A percentile compares a stretch with the other conserved stretches of the same genome.
phyloP scores from a whole-genome alignment of 1,140 invertebrate genomes.

The Onthophagus taurus region DNA sequence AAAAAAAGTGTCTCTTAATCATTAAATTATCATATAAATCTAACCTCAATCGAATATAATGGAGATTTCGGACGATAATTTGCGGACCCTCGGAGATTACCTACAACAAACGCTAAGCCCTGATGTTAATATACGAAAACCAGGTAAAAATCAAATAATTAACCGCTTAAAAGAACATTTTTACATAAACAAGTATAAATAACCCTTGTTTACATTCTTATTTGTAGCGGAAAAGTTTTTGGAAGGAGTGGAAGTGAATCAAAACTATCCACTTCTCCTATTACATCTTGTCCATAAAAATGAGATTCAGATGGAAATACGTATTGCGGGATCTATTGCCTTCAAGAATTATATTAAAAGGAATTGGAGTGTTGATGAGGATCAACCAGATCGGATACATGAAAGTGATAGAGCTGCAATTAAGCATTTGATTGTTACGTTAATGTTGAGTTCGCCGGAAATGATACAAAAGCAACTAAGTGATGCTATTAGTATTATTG shows the following conservation, averaged over 20 bases:
- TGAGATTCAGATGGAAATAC: conserved; percentile 67
- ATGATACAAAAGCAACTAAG: conserved; percentile 89
- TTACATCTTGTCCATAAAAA: conserved; percentile 75
- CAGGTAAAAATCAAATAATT: conserved; percentile 57
- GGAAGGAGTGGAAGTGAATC: conserved; percentile 79
- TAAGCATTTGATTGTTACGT: conserved; percentile 77
- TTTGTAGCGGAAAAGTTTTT: conserved; percentile 84
- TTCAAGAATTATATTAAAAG: conserved; percentile 97
- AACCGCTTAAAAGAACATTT: too few relatives aligned
- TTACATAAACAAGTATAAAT: conserved; percentile 12
- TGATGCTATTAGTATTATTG: conserved; percentile 92
- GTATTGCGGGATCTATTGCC: conserved; percentile 80
- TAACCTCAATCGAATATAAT: too few relatives aligned
- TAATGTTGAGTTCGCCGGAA: conserved; percentile 88
- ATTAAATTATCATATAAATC: too few relatives aligned
- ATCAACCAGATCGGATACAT: conserved; percentile 72
- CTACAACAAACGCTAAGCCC: conserved; percentile 83
- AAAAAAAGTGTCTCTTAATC: too few relatives aligned
- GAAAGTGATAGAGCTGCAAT: conserved; percentile 66
- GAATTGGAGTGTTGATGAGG: conserved; percentile 86
- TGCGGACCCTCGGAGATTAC: conserved; percentile 70
- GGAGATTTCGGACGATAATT: conserved; percentile 75
- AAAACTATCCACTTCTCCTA: conserved; percentile 83
- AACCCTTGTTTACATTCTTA: conserved; percentile 6
- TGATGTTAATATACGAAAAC: conserved; percentile 66